Percentiles rank a stretch among this genome's conserved stretches.
These are phyloP conservation scores for Drosophila anceps DNA, from an alignment of 2,888 invertebrate species.

Conservation along the genomic window DNA sequence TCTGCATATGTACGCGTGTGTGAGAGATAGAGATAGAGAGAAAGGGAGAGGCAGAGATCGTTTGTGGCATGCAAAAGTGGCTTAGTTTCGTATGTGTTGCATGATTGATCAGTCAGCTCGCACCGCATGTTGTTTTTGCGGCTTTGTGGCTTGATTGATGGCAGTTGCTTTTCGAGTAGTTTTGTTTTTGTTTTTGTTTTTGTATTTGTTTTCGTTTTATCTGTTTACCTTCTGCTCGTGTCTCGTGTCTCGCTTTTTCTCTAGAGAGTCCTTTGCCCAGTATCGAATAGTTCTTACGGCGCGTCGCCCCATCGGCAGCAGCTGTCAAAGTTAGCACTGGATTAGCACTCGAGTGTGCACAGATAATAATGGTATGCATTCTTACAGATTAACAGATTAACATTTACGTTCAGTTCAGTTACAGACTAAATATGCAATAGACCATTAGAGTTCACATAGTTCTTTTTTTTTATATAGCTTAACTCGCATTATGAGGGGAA, in stretches of 20 bases:
- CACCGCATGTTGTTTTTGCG: conserved; percentile 30
- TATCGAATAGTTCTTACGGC: neutral
- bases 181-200: conserved; percentile 6
- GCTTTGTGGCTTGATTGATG: conserved; percentile 57
- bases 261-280: conserved; percentile 9
- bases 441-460: neutral
- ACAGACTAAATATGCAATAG: neutral
- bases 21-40: neutral
- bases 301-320: conserved; percentile 19
- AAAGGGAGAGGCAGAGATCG: neutral
- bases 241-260: conserved; percentile 19
- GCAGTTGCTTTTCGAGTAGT: conserved; percentile 25
- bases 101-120: conserved; percentile 52
- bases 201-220: neutral
- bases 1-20: too few species aligned
- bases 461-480: neutral
- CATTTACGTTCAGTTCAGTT: neutral
- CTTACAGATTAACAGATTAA: neutral
- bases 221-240: conserved; percentile 19
- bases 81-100: conserved; percentile 20
- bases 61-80: conserved; percentile 1
- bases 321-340: conserved; percentile 40
- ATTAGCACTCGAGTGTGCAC: conserved; percentile 14
- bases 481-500: too few species aligned
- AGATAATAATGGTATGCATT: neutral